These are phyloP conservation scores for Pachycephala philippinensis DNA, from an alignment of 2,113 vertebrate genomes.

Conservation along the genomic window DNA sequence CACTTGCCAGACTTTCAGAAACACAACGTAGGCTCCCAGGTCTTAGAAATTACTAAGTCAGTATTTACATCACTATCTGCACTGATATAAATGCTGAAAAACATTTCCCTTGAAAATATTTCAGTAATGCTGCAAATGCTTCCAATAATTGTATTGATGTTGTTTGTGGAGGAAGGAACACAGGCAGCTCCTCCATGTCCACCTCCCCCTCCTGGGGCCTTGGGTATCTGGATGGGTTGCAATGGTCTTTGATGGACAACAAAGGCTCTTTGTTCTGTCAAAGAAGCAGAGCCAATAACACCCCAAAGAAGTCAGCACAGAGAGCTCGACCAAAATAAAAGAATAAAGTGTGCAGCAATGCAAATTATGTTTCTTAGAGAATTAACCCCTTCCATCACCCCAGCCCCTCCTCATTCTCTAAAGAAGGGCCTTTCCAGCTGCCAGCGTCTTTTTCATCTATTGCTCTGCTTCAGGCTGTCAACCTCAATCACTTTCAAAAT, in stretches of 20 bases:
- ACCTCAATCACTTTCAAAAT: background rate
- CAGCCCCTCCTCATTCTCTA: background rate
- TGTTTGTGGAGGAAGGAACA: background rate
- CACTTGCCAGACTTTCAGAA: background rate
- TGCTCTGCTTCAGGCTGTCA: background rate
- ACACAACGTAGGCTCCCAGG: background rate
- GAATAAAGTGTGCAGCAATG: conserved; percentile 14
- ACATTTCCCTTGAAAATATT: background rate
- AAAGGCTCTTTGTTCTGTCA: conserved; percentile 42
- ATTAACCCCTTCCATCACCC: background rate
- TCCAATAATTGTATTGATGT: background rate
- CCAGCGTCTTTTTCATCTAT: background rate
- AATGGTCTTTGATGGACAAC: conserved; percentile 17
- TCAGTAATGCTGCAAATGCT: background rate
- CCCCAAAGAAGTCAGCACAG: background rate
- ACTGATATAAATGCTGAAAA: background rate
- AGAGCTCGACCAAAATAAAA: conserved; percentile 15
- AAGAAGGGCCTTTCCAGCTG: background rate
- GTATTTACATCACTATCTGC: background rate
- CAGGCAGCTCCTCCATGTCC: background rate
- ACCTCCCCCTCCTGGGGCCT: conserved; percentile 7
- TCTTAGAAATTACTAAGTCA: background rate
- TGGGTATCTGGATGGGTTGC: conserved; percentile 23
- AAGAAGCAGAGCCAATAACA: background rate
- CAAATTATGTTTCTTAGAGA: conserved; percentile 3